These are phyloP conservation scores for Oligia strigilis DNA, from an alignment of 2,888 invertebrate genomes.

Conservation along the genomic window DNA sequence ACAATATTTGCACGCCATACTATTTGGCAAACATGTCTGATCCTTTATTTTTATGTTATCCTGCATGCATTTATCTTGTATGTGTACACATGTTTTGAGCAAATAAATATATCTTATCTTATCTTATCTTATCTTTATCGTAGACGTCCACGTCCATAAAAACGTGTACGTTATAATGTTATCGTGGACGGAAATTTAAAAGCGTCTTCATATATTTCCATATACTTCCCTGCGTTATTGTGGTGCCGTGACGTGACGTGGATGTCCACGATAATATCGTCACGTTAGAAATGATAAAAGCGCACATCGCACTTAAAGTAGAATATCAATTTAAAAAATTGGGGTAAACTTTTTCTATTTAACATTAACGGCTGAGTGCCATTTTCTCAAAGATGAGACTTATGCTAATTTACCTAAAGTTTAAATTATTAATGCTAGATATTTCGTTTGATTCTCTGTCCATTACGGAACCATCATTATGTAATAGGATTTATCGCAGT, in stretches of 20 bases:
- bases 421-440: slow-evolving; percentile 57
- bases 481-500: slow-evolving; percentile 55
- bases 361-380: slow-evolving; percentile 52
- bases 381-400: slow-evolving; percentile 47
- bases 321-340: slow-evolving; percentile 63
- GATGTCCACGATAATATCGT: neutral
- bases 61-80: no score
- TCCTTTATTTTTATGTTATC: no score
- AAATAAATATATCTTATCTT: no score
- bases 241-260: neutral
- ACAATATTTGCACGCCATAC: no score
- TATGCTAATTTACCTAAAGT: slow-evolving; percentile 58
- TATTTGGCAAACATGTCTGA: no score
- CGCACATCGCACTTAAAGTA: slow-evolving; percentile 45
- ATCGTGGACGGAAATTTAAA: neutral
- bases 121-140: no score
- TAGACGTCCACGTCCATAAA: neutral
- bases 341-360: slow-evolving; percentile 70
- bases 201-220: neutral
- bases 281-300: neutral
- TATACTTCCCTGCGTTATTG: neutral
- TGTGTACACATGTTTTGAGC: no score
- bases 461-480: slow-evolving; percentile 49
- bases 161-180: neutral
- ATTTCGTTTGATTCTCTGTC: slow-evolving; percentile 62